A percentile compares a stretch with the other conserved stretches of the same genome.
Conservation (phyloP, 2,797 vertebrate genomes). For the Periophthalmus magnuspinnatus region DNA sequence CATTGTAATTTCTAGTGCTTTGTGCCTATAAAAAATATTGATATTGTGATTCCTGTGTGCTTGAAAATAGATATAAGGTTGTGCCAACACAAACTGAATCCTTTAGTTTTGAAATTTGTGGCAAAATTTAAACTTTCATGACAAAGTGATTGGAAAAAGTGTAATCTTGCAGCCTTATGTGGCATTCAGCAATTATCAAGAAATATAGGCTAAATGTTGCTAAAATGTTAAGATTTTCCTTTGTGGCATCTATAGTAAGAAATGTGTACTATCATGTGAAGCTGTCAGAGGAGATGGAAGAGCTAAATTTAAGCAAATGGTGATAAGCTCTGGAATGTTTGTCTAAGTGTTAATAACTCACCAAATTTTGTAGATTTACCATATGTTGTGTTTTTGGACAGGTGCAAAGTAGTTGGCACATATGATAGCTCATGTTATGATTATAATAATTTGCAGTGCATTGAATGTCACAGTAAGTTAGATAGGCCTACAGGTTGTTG, state of each 20-base stretch:
- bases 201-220: too few relatives aligned
- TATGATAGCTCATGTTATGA: background rate
- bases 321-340: conserved; percentile 77
- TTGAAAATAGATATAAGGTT: too few relatives aligned
- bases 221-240: too few relatives aligned
- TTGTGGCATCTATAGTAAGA: too few relatives aligned
- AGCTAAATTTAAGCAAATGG: conserved; percentile 39
- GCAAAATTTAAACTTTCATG: too few relatives aligned
- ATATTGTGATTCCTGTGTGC: too few relatives aligned
- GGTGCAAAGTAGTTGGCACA: background rate
- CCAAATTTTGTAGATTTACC: conserved; percentile 35
- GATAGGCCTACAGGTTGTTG: background rate
- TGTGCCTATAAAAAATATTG: too few relatives aligned
- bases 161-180: too few relatives aligned
- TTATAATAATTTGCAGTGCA: background rate
- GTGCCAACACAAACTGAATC: too few relatives aligned
- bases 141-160: background rate
- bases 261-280: background rate
- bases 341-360: conserved; percentile 69
- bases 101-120: background rate
- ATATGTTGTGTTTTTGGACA: conserved; percentile 9
- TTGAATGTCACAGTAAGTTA: background rate
- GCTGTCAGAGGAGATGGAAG: conserved; percentile 18
- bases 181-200: too few relatives aligned
- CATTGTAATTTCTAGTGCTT: too few relatives aligned